Evolutionary conservation across 2,888 invertebrate genomes (phyloP).

Genomic region (Lacanobia oleracea): DNA sequence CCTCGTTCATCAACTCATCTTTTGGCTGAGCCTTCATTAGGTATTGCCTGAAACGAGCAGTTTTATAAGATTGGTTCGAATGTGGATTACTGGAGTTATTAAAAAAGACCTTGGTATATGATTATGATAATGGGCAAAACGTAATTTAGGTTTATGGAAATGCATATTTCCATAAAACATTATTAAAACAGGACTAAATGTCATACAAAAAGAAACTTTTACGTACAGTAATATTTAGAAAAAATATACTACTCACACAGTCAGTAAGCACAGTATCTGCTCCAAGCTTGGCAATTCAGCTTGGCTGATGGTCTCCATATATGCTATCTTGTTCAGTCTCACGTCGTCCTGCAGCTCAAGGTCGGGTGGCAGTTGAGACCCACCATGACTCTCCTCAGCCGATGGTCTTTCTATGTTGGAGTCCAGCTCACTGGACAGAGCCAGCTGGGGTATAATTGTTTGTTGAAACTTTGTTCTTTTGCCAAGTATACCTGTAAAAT

Average conservation of each 20-base stretch:
- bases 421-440: conserved; percentile 91
- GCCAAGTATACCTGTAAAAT: conserved; percentile 93
- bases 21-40: conserved; percentile 94
- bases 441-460: conserved; percentile 95
- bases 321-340: conserved; percentile 94
- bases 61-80: too few relatives aligned
- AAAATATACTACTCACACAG: conserved; percentile 91
- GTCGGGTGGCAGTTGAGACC: conserved; percentile 91
- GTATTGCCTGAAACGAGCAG: conserved; percentile 90
- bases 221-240: too few relatives aligned
- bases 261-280: conserved; percentile 94
- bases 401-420: conserved; percentile 82
- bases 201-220: too few relatives aligned
- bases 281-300: conserved; percentile 93
- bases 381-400: conserved; percentile 87
- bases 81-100: too few relatives aligned
- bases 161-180: too few relatives aligned
- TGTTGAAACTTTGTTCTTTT: conserved; percentile 97
- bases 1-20: conserved; percentile 95
- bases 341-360: conserved; percentile 96
- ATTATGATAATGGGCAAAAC: too few relatives aligned
- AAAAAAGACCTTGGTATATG: too few relatives aligned
- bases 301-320: conserved; percentile 88
- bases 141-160: too few relatives aligned
- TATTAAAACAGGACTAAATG: too few relatives aligned